A percentile compares a stretch with the other conserved stretches of the same genome.
phyloP scores from a whole-genome alignment of 1,140 invertebrate species.

The Dreissena rostriformis region DNA sequence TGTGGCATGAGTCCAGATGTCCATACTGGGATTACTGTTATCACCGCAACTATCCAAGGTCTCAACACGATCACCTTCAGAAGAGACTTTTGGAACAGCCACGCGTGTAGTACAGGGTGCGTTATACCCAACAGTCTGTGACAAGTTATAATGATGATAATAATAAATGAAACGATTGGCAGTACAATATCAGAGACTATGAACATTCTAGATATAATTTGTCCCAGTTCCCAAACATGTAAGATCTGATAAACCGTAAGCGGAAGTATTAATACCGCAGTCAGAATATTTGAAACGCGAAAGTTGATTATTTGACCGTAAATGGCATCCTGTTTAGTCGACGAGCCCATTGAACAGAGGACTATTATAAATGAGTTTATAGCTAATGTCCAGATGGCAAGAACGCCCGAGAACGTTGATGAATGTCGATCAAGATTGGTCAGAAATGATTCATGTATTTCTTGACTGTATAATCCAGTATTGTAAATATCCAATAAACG shows the following conservation, averaged over 20 bases:
- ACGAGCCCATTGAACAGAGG: not conserved
- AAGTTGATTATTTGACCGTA: slow-evolving; percentile 39
- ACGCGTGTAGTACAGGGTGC: slow-evolving; percentile 22
- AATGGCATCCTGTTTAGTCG: not conserved
- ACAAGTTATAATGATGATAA: slow-evolving; percentile 20
- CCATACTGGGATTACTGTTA: slow-evolving; percentile 43
- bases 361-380: slow-evolving; percentile 25
- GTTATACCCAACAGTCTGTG: slow-evolving; percentile 16
- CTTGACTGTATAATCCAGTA: not conserved
- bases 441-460: slow-evolving; percentile 35
- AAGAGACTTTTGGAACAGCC: slow-evolving; percentile 40
- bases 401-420: not conserved
- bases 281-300: slow-evolving; percentile 28
- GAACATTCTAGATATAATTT: slow-evolving; percentile 31
- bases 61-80: slow-evolving; percentile 7
- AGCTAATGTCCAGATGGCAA: slow-evolving; percentile 25
- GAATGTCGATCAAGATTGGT: slow-evolving; percentile 13
- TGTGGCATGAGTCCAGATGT: slow-evolving; percentile 43
- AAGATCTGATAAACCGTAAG: slow-evolving; percentile 40
- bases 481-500: not conserved
- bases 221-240: slow-evolving; percentile 22
- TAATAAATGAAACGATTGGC: slow-evolving; percentile 21
- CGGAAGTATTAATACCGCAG: slow-evolving; percentile 33
- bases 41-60: slow-evolving; percentile 21
- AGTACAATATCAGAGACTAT: slow-evolving; percentile 23